Base-by-base conservation (phyloP, 2,797 vertebrate species). In the Brachyrhaphis roseni region DNA sequence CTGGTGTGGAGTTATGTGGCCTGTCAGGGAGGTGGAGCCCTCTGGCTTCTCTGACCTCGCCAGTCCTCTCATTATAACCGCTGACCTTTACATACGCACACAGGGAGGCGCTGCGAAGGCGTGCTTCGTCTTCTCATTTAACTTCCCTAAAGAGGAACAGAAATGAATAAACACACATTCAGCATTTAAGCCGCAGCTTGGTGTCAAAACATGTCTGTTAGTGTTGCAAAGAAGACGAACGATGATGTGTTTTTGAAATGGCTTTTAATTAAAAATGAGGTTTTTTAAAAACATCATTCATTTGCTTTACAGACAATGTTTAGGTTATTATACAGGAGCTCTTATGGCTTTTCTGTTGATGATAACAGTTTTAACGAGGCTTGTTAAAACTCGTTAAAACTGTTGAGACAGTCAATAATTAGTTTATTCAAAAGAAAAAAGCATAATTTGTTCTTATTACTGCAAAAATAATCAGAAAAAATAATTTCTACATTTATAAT, bases 1-100 rank as follows among this genome's bases (percentile, higher is more conserved):
- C 82, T 73, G 87, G 83, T 80, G 68, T 72, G 86, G 88, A 91
- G 89, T 91, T 86, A 89, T 82, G 87, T 74, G 74, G 71, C 78
- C 85, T 87, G 89, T 91, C 85, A 87, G 74, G 75, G 76, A 83
- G 84, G 88, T 78, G 88, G 81, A 83, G 85, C 79, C 89, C 86
- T 90, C 74, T 87, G 78, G 80, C 87, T 89, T 51, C 41, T 77
- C 79, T 92, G 92, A 93, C 92, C 93, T 90, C 89, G 2, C 20
- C 34, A 4, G 78, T 78, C 78, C 78, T 85, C 88, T 93, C 93
- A 91, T 95, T 94, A 94, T 93, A 94, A 89, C 81, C 82, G 79
- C 84, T 91, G 90, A 93, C 92, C 91, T 93, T 93, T 90, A 92
- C 90, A 83, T 83, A 83, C 74, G 81, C 71, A 59, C 71, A 64